Evolutionary conservation across 1,140 invertebrate genomes (phyloP).

Genomic region (Tetramorium alpestre): DNA sequence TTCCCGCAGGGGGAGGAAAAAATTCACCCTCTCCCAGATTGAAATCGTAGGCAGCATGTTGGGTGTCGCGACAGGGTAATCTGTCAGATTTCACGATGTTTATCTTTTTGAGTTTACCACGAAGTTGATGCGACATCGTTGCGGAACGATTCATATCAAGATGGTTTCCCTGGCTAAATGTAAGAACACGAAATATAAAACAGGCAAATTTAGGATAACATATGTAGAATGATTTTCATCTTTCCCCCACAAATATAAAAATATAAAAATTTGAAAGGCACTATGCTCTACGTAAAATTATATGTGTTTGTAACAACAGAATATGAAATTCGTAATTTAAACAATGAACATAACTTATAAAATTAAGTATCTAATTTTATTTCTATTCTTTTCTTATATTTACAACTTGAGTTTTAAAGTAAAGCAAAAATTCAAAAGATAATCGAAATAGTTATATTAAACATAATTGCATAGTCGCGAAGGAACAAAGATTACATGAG

Average conservation of each 20-base stretch:
- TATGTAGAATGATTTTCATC: background rate
- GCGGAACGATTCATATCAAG: constrained; percentile 14
- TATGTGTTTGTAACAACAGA: background rate
- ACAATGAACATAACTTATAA: background rate
- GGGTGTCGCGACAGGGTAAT: constrained; percentile 65
- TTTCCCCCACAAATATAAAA: background rate
- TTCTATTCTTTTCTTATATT: background rate
- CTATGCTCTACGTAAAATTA: background rate
- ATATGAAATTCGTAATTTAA: constrained; percentile 2
- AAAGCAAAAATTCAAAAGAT: background rate
- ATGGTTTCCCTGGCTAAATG: background rate
- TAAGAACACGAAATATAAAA: background rate
- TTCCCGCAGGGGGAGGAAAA: constrained; percentile 52
- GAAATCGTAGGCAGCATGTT: constrained; percentile 68
- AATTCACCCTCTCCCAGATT: constrained; percentile 55
- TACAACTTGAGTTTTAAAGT: background rate
- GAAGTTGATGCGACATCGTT: constrained; percentile 41
- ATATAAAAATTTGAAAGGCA: constrained; percentile 1
- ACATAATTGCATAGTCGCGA: constrained; percentile 1
- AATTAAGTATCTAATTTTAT: background rate
- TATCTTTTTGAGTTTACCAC: constrained; percentile 67
- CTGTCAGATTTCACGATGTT: constrained; percentile 70
- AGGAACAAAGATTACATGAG: constrained; percentile 21
- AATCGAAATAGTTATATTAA: background rate
- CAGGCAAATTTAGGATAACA: background rate